These are phyloP conservation scores for Lingula anatina DNA, from an alignment of 2,888 invertebrate species.

Conservation along the genomic window DNA sequence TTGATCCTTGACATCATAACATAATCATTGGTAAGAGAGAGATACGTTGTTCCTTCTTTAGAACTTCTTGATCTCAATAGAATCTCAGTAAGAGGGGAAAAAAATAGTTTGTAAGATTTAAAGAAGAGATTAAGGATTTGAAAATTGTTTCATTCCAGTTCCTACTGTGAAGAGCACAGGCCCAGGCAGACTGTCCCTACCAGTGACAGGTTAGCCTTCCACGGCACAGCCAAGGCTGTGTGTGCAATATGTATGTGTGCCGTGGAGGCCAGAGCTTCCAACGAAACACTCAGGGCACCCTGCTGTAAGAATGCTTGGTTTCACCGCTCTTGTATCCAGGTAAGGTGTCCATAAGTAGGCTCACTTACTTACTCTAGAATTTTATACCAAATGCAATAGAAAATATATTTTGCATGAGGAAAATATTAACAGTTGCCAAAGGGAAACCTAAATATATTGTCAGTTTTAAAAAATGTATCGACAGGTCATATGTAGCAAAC, in stretches of 20 bases:
- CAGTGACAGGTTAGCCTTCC: constrained; percentile 43
- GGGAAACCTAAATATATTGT: neutral
- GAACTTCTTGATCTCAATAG: too few relatives aligned
- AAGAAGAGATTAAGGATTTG: too few relatives aligned
- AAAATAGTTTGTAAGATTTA: too few relatives aligned
- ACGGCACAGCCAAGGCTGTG: constrained; percentile 31
- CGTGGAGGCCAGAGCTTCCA: constrained; percentile 53
- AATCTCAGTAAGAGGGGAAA: too few relatives aligned
- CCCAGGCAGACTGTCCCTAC: constrained; percentile 55
- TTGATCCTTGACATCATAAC: too few relatives aligned
- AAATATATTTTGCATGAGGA: neutral
- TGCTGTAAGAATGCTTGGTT: constrained; percentile 77
- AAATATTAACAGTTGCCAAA: too few relatives aligned
- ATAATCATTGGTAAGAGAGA: too few relatives aligned
- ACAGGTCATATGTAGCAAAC: neutral
- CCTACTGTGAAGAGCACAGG: constrained; percentile 63
- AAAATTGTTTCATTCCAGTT: constrained; percentile 55
- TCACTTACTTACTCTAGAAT: too few relatives aligned
- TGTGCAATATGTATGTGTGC: constrained; percentile 70
- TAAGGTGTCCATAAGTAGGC: constrained; percentile 8
- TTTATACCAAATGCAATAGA: neutral
- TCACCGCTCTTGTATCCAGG: constrained; percentile 62
- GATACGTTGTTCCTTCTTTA: too few relatives aligned
- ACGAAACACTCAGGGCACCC: constrained; percentile 64
- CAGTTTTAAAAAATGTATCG: neutral